A percentile compares a stretch with the other conserved stretches of the same genome.
Conservation (phyloP, 1,140 invertebrate genomes). For the Drosophila busckii region DNA sequence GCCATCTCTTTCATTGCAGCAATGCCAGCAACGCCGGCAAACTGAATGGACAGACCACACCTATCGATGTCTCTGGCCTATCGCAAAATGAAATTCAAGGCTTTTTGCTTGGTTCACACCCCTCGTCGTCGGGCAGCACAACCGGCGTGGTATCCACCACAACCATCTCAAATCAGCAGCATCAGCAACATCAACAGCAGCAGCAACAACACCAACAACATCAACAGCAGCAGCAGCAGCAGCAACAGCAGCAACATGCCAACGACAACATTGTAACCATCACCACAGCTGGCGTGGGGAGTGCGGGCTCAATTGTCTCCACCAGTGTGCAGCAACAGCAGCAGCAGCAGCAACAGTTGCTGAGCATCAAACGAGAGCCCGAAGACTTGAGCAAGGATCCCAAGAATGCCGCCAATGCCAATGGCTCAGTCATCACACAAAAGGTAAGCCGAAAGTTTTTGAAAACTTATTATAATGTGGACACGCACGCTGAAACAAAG, state of each 20-base stretch:
- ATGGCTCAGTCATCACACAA: conserved; percentile 62
- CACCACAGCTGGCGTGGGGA: conserved; percentile 61
- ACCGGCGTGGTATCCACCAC: conserved; percentile 65
- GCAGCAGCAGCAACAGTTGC: conserved; percentile 58
- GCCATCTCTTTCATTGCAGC: conserved; percentile 23
- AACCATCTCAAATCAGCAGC: conserved; percentile 66
- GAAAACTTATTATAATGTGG: too few species aligned
- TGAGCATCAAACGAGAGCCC: conserved; percentile 78
- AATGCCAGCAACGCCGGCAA: conserved; percentile 62
- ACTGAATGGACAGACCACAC: conserved; percentile 79
- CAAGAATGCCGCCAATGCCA: conserved; percentile 57
- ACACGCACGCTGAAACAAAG: too few species aligned
- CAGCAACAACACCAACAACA: conserved; percentile 48
- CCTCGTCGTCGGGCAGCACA: conserved; percentile 62
- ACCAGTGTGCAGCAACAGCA: conserved; percentile 55
- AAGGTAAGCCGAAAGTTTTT: conserved; percentile 56
- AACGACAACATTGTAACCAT: conserved; percentile 68
- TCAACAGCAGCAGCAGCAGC: conserved; percentile 61
- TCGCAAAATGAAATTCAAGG: conserved; percentile 79
- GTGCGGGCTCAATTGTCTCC: conserved; percentile 66
- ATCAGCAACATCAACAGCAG: conserved; percentile 45
- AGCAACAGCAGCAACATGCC: conserved; percentile 61
- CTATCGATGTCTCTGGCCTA: conserved; percentile 79
- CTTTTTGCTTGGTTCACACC: conserved; percentile 78
- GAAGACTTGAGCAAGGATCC: conserved; percentile 79